A percentile compares a stretch with the other conserved stretches of the same genome.
Evolutionary conservation across 2,888 invertebrate species (phyloP).

Genomic region (Trachelus troglodyta): DNA sequence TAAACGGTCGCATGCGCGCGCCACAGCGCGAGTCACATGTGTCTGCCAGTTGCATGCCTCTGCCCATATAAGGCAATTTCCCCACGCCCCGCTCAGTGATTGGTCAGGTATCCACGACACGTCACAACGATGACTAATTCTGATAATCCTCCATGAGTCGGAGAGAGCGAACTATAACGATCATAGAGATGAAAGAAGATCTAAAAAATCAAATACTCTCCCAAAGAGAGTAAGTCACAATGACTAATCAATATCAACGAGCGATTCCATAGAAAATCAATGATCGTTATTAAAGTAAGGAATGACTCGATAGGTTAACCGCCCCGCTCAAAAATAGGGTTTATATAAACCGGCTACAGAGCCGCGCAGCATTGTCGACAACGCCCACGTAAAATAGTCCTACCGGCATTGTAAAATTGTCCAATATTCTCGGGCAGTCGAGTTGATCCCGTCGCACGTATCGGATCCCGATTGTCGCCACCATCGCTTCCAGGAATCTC

Average conservation of each 20-base stretch:
- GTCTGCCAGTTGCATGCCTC: constrained; percentile 39
- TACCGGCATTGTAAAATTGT: constrained; percentile 30
- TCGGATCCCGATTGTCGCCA: neutral
- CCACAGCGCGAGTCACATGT: constrained; percentile 9
- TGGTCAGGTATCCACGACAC: constrained; percentile 54
- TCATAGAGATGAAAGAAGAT: neutral
- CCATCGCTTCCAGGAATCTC: neutral
- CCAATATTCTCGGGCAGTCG: constrained; percentile 1
- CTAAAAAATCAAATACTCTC: neutral
- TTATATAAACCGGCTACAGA: constrained; percentile 35
- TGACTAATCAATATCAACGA: neutral
- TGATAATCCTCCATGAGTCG: constrained; percentile 7
- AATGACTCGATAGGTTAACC: constrained; percentile 13
- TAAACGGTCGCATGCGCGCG: constrained; percentile 34
- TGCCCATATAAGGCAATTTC: constrained; percentile 69
- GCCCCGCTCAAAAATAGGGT: constrained; percentile 35
- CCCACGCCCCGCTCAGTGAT: constrained; percentile 64
- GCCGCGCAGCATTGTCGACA: constrained; percentile 24
- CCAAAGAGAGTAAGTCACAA: neutral
- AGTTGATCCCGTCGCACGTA: neutral
- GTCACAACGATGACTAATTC: constrained; percentile 53
- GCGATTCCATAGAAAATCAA: neutral
- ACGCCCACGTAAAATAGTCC: constrained; percentile 27
- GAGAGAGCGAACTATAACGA: neutral
- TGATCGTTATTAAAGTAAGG: constrained; percentile 13